A percentile compares a stretch with the other conserved stretches of the same genome.
These are phyloP conservation scores for Hemicentrotus pulcherrimus DNA, from an alignment of 35 echinoderm and acorn worm species.

Conservation along the genomic window DNA sequence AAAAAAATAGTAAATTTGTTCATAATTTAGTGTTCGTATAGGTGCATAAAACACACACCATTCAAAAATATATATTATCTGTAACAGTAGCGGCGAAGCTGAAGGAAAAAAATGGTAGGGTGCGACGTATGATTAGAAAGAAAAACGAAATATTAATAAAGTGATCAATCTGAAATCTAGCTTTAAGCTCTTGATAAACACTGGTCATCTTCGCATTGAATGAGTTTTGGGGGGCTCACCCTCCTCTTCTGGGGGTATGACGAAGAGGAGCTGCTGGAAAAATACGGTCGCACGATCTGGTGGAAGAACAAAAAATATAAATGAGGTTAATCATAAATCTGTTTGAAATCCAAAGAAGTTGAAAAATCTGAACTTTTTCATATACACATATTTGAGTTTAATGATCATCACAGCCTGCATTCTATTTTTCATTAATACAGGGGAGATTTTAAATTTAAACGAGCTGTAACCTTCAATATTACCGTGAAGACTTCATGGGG, in stretches of 20 bases:
- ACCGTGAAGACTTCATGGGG: too few species aligned
- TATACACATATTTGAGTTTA: not conserved
- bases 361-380: not conserved
- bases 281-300: constrained; percentile 29
- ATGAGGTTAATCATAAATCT: not conserved
- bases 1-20: too few species aligned
- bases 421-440: too few species aligned
- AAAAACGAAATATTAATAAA: not conserved
- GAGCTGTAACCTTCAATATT: too few species aligned
- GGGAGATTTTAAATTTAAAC: too few species aligned
- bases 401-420: too few species aligned
- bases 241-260: not conserved
- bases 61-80: not conserved
- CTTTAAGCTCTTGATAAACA: not conserved
- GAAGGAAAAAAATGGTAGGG: not conserved
- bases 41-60: too few species aligned
- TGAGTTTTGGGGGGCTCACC: not conserved
- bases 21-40: too few species aligned
- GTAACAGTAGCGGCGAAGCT: not conserved
- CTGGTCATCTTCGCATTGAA: not conserved
- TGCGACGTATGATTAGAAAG: not conserved
- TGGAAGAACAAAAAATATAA: not conserved
- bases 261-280: constrained; percentile 31
- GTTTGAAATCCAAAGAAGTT: not conserved
- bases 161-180: not conserved